Base-by-base conservation (phyloP, 2,113 vertebrate genomes). In the Mesocricetus auratus region DNA sequence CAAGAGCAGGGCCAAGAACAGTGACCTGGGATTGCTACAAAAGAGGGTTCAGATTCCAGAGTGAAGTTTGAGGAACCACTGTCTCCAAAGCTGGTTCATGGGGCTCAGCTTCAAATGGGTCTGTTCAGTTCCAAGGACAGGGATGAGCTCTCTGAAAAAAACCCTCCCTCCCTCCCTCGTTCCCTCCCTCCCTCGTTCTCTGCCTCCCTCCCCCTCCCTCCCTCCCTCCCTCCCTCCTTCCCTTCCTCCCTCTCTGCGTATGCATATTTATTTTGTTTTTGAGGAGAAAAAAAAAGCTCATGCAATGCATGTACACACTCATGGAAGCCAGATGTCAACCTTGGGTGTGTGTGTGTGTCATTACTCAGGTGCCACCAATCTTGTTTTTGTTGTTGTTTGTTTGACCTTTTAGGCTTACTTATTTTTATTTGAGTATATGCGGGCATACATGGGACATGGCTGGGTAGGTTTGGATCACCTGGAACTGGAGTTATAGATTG, bases 101-200 rank as follows among this genome's bases (percentile, higher is more conserved):
- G 9, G 45, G 3, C 79, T 36, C 10, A 8, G 0, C 58, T 78
- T 74, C 86, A 81, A 85, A 90, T 22, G 50, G 75, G 36, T 66
- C 9, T 11, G 0, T 11, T 9, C 33, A 66, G 8, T 36, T 69
- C 90, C 26, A 36, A 81, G 60, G 47, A 53, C 2, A 86, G 50
- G 89, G 83, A 19, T 11, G 5, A 42, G 16, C 17, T 58, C 83
- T 92, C 82, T 13, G 33, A 12, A 39, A 29, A 29, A 11, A 26
- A 31, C 56, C 71, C 50, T 24, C n/a, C 12, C 31, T 17, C 2
- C n/a, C 81, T 68, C 71, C 36, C 86, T 60, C 83, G 31, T 15
- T 2, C 56, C 11, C 33, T 29, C 12, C 8, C 29, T 31, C 39
- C 3, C 39, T 24, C 22, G 17, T 0, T 17, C 4, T 1, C 56